phyloP scores from a whole-genome alignment of 2,888 invertebrate species.

The Phytoseiulus persimilis region DNA sequence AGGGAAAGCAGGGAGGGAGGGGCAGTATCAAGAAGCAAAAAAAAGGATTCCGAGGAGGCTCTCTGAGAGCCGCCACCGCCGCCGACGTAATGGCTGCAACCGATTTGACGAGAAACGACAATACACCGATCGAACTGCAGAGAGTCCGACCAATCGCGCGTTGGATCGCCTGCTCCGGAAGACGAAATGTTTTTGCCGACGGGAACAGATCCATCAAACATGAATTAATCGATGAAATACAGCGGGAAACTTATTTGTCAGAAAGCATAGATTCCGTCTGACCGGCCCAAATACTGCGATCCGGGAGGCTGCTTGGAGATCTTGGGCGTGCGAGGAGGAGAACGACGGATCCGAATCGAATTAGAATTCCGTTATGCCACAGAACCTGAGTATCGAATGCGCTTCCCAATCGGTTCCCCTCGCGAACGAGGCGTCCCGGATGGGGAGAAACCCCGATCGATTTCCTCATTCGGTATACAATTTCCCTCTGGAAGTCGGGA shows the following conservation, averaged over 20 bases:
- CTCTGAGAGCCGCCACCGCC: too few species aligned
- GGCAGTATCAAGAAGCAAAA: neutral
- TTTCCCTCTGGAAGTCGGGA: too few species aligned
- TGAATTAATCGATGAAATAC: conserved; percentile 6
- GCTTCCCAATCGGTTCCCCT: too few species aligned
- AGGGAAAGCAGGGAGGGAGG: neutral
- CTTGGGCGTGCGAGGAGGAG: too few species aligned
- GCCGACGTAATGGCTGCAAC: neutral
- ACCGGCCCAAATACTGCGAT: too few species aligned
- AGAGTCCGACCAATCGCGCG: neutral
- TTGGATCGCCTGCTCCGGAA: neutral
- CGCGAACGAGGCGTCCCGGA: too few species aligned
- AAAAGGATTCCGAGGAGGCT: neutral
- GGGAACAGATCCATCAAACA: neutral
- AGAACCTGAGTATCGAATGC: too few species aligned
- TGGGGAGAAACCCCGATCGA: too few species aligned
- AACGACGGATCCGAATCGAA: too few species aligned
- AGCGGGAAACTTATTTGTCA: neutral
- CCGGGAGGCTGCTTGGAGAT: too few species aligned
- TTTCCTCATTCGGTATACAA: too few species aligned
- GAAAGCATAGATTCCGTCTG: neutral
- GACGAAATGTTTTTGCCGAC: conserved; percentile 9
- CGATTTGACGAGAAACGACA: neutral
- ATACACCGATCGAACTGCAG: neutral
- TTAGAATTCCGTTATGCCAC: too few species aligned